Conservation (phyloP, 2,888 invertebrate species). For the Chrysopilus asiliformis region DNA sequence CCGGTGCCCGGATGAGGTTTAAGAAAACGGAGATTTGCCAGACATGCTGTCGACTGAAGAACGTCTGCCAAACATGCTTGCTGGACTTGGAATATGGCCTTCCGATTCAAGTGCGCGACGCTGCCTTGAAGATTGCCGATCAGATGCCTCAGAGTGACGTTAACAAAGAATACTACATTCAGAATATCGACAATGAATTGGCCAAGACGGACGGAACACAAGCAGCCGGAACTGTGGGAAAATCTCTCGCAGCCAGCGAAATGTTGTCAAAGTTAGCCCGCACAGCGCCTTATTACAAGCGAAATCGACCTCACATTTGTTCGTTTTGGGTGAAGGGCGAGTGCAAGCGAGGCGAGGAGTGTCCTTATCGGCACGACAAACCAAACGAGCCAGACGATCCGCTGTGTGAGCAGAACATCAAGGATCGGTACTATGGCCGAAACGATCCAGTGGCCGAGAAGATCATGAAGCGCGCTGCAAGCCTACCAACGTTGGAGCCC, state of each 20-base stretch:
- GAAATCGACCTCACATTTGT: slow-evolving; percentile 85
- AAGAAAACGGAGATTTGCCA: slow-evolving; percentile 93
- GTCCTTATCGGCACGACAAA: slow-evolving; percentile 86
- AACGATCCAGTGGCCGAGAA: slow-evolving; percentile 93
- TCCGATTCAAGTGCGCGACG: slow-evolving; percentile 73
- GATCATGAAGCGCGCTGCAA: slow-evolving; percentile 70
- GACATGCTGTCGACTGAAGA: slow-evolving; percentile 80
- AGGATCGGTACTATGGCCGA: slow-evolving; percentile 77
- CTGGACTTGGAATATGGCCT: slow-evolving; percentile 80
- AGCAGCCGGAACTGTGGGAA: slow-evolving; percentile 49
- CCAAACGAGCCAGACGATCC: slow-evolving; percentile 93
- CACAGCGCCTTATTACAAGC: slow-evolving; percentile 82
- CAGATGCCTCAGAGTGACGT: slow-evolving; percentile 81
- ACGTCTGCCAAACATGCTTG: slow-evolving; percentile 86
- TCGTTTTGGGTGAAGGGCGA: slow-evolving; percentile 95
- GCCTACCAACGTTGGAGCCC: slow-evolving; percentile 87
- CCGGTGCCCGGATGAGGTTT: slow-evolving; percentile 82
- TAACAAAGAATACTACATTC: slow-evolving; percentile 82
- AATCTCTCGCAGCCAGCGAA: slow-evolving; percentile 60
- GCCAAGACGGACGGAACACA: slow-evolving; percentile 34
- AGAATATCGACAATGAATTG: slow-evolving; percentile 71
- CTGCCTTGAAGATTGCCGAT: slow-evolving; percentile 72
- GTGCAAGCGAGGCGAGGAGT: slow-evolving; percentile 86
- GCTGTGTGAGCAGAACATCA: slow-evolving; percentile 82
- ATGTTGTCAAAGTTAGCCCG: slow-evolving; percentile 72